Conservation (phyloP, 2,113 vertebrate species). For the Aegotheles bennettii region DNA sequence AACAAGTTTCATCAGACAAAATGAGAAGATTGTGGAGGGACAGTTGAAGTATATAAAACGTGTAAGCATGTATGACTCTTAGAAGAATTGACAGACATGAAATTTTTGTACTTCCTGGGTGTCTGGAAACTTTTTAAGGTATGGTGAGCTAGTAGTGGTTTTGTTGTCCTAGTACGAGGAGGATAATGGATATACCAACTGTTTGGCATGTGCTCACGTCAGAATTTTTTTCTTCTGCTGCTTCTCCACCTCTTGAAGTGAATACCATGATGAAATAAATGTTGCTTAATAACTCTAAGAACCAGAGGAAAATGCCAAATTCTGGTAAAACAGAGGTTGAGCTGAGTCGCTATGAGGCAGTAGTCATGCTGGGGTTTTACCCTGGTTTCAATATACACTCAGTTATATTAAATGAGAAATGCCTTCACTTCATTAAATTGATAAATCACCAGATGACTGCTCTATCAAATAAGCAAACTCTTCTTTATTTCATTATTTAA, state of each 20-base stretch:
- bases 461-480: background rate
- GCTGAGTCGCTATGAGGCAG: background rate
- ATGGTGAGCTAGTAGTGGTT: background rate
- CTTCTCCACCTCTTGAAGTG: background rate
- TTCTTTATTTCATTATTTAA: background rate
- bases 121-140: background rate
- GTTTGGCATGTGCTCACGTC: background rate
- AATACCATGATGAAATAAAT: background rate
- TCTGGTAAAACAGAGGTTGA: background rate
- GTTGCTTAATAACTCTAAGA: background rate
- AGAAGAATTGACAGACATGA: background rate
- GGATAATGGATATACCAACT: background rate
- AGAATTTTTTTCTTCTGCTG: background rate
- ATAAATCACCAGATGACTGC: background rate
- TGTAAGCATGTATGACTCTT: rapidly evolving
- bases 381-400: background rate
- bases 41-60: background rate
- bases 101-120: background rate
- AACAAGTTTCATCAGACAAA: background rate
- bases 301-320: background rate
- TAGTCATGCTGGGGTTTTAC: background rate
- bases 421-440: background rate
- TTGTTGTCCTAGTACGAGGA: background rate
- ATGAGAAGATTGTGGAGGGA: background rate
- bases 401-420: background rate